Evolutionary conservation across 1,140 invertebrate genomes (phyloP), one percentile per base, ranked within the genome.

Genomic region (Sinonovacula constricta): DNA sequence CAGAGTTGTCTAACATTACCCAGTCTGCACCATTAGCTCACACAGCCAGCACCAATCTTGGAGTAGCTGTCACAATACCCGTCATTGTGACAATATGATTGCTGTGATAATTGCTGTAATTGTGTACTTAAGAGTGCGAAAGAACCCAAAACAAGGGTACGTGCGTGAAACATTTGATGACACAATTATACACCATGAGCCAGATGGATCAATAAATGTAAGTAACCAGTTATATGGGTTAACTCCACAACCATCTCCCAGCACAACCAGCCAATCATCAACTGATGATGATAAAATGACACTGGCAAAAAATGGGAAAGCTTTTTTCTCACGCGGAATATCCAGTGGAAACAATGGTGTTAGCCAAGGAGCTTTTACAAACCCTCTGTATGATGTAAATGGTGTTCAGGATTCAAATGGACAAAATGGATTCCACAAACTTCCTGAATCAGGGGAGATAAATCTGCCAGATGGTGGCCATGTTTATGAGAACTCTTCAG

Each of bases 141-240:
- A 65, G 5, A 49, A 34, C n/a, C 39, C 39, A 34, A 33, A 33
- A 26, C 31, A 33, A 4, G 62, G 63, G 5, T 67, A 57, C 33
- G 51, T 34, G 3, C 28, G 65, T 7, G 63, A 77, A 67, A 39
- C 36, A 57, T 77, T 77, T 67, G 63, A 77, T 57, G 74, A 68
- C 51, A 57, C 74, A 1, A 49, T 77, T 10, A 77, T 77, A 45
- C 30, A 18, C 31, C 62, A 45, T 22, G 63, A 60, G 31, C 7
- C 22, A 2, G 74, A 77, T 49, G 74, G 74, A 22, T 49, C 63
- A 4, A 31, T 77, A 0, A 33, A 24, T 51, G 74, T 56, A 34
- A 77, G 74, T 31, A 77, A 77, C 59, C 74, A 77, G 34, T 49
- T 77, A 22, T 77, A 59, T 67, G 74, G 60, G 33, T 68, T 77